phyloP scores from a whole-genome alignment of 2,113 vertebrate species.

The Pedetes capensis region DNA sequence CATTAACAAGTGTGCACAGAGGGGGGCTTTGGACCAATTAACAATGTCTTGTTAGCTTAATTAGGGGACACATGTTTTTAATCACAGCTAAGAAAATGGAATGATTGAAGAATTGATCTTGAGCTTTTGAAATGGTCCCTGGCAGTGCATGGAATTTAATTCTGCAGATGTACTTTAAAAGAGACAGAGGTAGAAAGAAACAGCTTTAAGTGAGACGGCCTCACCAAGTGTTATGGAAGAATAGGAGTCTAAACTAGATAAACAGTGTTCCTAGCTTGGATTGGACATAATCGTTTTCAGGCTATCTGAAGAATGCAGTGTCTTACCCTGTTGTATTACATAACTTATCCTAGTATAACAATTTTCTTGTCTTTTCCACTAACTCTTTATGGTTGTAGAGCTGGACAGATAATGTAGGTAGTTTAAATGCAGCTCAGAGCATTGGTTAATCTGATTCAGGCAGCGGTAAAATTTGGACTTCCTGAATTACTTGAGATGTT shows the following conservation, averaged over 20 bases:
- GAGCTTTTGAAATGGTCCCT: conserved; percentile 75
- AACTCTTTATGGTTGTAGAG: not conserved
- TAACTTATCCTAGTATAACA: not conserved
- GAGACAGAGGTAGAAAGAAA: conserved; percentile 39
- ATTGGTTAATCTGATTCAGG: not conserved
- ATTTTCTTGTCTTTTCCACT: not conserved
- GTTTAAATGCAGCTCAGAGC: not conserved
- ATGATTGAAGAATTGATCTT: conserved; percentile 85
- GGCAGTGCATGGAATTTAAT: conserved; percentile 80
- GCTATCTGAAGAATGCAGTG: not conserved
- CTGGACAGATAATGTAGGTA: not conserved
- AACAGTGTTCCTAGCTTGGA: not conserved
- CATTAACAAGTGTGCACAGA: conserved; percentile 84
- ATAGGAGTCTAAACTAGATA: conserved; percentile 23
- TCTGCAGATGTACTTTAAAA: conserved; percentile 77
- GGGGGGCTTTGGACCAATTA: conserved; percentile 85
- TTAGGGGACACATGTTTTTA: conserved; percentile 92
- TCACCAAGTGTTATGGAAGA: conserved; percentile 52
- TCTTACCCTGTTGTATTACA: not conserved
- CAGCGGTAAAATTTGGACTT: conserved; percentile 31
- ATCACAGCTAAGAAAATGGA: conserved; percentile 85
- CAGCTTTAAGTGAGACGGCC: conserved; percentile 36
- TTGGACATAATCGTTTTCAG: not conserved
- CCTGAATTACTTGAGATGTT: not conserved
- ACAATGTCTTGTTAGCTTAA: conserved; percentile 89